These are phyloP conservation scores for Ceratosolen solmsi DNA, from an alignment of 1,140 invertebrate species.

Conservation along the genomic window DNA sequence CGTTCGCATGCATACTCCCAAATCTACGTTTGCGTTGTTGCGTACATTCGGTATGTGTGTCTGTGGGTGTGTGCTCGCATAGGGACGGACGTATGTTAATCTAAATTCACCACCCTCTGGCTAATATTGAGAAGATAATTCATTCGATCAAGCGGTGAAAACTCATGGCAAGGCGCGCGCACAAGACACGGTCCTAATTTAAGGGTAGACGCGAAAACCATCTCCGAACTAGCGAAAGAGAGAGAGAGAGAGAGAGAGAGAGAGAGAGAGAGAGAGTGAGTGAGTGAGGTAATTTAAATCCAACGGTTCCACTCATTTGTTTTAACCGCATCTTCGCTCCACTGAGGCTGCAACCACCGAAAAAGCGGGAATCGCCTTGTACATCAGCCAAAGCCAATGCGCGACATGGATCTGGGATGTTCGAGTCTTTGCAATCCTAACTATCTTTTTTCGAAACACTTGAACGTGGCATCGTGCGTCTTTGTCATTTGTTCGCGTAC, in stretches of 20 bases:
- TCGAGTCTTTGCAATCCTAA: too few species aligned
- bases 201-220: conserved; percentile 73
- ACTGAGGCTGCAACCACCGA: conserved; percentile 57
- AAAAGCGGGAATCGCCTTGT: not conserved
- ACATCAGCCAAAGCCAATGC: not conserved
- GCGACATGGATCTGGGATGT: too few species aligned
- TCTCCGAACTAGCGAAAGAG: conserved; percentile 58
- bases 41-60: too few species aligned
- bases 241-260: too few species aligned
- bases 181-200: conserved; percentile 72
- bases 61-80: too few species aligned
- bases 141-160: conserved; percentile 69
- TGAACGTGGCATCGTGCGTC: too few species aligned
- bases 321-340: conserved; percentile 69
- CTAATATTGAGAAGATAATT: conserved; percentile 59
- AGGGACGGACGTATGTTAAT: too few species aligned
- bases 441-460: too few species aligned
- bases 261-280: too few species aligned
- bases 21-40: too few species aligned
- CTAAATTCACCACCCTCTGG: not conserved
- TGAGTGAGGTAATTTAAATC: conserved; percentile 73
- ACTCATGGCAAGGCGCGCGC: conserved; percentile 58
- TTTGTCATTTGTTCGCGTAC: too few species aligned
- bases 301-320: conserved; percentile 70
- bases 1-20: too few species aligned